Percentiles rank a stretch among this genome's conserved stretches.
Evolutionary conservation across 2,113 vertebrate species (phyloP).

Genomic region (Carettochelys insculpta): DNA sequence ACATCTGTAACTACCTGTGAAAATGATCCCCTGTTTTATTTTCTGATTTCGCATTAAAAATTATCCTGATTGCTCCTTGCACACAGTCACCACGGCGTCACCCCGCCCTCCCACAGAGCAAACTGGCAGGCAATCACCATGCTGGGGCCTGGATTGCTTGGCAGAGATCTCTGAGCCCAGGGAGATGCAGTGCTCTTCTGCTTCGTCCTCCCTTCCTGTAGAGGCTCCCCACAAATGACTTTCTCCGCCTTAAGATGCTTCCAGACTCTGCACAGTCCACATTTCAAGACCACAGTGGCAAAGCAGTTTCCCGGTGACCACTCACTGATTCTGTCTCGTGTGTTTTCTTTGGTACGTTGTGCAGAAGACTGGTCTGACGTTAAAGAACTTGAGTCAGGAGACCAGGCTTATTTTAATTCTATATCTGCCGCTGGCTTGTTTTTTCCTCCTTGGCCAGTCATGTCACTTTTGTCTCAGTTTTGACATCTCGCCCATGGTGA

Average conservation of each 20-base stretch:
- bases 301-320: no score
- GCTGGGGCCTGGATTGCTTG: rapidly evolving
- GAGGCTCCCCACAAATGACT: background rate
- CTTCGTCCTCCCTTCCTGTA: background rate
- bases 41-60: conserved; percentile 22
- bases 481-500: background rate
- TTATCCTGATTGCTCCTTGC: background rate
- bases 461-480: background rate
- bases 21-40: background rate
- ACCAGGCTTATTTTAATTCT: background rate
- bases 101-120: background rate
- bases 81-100: background rate
- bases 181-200: background rate
- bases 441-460: no score
- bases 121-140: background rate
- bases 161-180: background rate
- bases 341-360: background rate
- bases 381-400: background rate
- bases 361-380: background rate
- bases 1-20: conserved; percentile 32
- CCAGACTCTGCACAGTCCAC: background rate
- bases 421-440: background rate
- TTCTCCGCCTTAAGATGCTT: background rate
- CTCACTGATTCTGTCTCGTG: background rate
- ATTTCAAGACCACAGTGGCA: background rate